Conservation (phyloP, 2,113 vertebrate genomes). For the Elgaria multicarinata region DNA sequence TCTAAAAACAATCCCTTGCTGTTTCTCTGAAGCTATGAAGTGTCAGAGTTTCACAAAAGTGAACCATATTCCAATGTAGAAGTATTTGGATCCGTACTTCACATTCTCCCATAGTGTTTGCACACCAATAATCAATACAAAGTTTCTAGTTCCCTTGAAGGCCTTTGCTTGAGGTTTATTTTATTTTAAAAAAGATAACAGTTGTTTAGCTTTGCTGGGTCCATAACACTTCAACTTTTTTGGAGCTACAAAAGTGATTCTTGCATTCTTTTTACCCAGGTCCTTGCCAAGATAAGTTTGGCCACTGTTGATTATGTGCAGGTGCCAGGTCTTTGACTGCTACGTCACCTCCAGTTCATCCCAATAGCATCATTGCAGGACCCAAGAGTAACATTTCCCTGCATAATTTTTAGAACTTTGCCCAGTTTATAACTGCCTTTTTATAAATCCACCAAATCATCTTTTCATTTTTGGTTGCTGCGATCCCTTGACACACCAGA, state of each 20-base stretch:
- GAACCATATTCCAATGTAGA: neutral
- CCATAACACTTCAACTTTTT: neutral
- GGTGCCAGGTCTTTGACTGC: neutral
- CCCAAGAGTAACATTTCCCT: neutral
- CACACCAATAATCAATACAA: neutral
- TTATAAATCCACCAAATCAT: neutral
- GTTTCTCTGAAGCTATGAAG: neutral
- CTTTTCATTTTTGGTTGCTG: neutral
- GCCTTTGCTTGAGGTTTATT: neutral
- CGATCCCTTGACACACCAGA: neutral
- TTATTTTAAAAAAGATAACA: neutral
- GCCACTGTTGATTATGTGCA: neutral
- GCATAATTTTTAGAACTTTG: neutral
- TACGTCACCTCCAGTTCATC: neutral
- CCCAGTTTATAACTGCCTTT: neutral
- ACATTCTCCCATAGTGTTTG: neutral
- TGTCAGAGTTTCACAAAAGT: neutral
- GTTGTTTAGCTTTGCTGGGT: neutral
- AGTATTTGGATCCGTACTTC: neutral
- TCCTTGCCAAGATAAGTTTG: neutral
- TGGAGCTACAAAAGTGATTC: neutral
- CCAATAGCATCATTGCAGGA: neutral
- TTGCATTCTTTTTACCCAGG: neutral
- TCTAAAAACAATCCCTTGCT: neutral
- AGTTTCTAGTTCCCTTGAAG: neutral